A percentile compares a stretch with the other conserved stretches of the same genome.
These are phyloP conservation scores for Pseudorhombus dupliciocellatus DNA, from an alignment of 2,113 vertebrate genomes.

Conservation along the genomic window DNA sequence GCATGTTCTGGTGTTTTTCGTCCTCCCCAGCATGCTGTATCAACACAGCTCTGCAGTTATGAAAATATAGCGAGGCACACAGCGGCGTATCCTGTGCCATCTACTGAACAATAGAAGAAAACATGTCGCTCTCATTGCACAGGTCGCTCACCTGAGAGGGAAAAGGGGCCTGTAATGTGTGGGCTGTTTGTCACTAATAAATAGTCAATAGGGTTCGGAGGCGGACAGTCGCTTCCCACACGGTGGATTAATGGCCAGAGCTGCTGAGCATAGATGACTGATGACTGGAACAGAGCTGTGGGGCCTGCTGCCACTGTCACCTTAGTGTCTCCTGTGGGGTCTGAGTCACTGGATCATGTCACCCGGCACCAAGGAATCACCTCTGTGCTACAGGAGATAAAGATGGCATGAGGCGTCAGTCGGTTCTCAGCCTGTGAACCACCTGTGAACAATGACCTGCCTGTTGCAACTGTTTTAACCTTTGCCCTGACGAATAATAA, in stretches of 20 bases:
- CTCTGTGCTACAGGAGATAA: slow-evolving; percentile 56
- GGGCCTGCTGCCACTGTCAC: slow-evolving; percentile 64
- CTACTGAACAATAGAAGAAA: slow-evolving; percentile 62
- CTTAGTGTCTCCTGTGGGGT: slow-evolving; percentile 53
- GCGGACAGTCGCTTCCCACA: slow-evolving; percentile 66
- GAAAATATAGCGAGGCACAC: slow-evolving; percentile 63
- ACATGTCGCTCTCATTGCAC: slow-evolving; percentile 49
- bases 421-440: slow-evolving; percentile 8
- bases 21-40: slow-evolving; percentile 55
- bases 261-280: slow-evolving; percentile 68
- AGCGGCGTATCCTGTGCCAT: slow-evolving; percentile 58
- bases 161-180: slow-evolving; percentile 41
- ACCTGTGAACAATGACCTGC: slow-evolving; percentile 27
- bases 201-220: slow-evolving; percentile 57
- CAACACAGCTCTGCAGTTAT: slow-evolving; percentile 67
- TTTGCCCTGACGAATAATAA: not conserved
- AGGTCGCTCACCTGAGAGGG: slow-evolving; percentile 51
- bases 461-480: not conserved
- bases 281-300: slow-evolving; percentile 60
- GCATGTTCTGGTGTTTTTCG: slow-evolving; percentile 61
- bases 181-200: slow-evolving; percentile 58
- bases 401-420: slow-evolving; percentile 44
- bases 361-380: slow-evolving; percentile 47
- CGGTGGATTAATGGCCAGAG: slow-evolving; percentile 65
- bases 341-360: slow-evolving; percentile 66